A percentile compares a stretch with the other conserved stretches of the same genome.
Evolutionary conservation across 2,797 vertebrate species (phyloP).

Genomic region (Balearica regulorum): DNA sequence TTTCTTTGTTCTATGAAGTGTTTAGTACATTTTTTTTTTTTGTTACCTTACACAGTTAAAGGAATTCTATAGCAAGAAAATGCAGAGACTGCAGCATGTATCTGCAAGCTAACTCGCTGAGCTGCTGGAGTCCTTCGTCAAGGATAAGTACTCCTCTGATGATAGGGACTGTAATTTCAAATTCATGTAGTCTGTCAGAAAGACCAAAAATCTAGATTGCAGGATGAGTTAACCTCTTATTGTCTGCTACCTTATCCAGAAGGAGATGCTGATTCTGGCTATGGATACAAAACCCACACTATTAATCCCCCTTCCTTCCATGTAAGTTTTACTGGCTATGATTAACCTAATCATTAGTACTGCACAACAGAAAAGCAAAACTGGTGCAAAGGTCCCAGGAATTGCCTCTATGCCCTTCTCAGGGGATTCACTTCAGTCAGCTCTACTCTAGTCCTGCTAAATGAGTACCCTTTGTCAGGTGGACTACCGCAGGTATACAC

Average conservation of each 20-base stretch:
- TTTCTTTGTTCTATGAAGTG: neutral
- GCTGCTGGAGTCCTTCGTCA: neutral
- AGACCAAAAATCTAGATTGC: neutral
- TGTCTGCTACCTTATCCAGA: neutral
- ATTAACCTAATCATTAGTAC: neutral
- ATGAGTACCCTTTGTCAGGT: neutral
- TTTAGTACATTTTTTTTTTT: neutral
- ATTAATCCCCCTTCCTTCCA: neutral
- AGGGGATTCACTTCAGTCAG: neutral
- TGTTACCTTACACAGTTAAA: neutral
- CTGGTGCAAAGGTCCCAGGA: neutral
- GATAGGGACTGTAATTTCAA: conserved; percentile 7
- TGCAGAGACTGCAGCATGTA: conserved; percentile 18
- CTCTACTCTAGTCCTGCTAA: neutral
- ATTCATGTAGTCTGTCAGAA: neutral
- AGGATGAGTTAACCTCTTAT: neutral
- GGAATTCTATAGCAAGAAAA: neutral
- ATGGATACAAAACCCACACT: neutral
- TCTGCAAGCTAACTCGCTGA: conserved; percentile 4
- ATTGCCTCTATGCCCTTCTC: neutral
- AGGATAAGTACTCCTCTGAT: neutral
- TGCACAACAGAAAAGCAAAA: neutral
- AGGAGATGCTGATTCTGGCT: neutral
- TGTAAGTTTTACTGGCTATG: neutral
- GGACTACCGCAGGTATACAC: accelerated